Percentiles rank a stretch among this genome's conserved stretches.
phyloP scores from a whole-genome alignment of 1,140 invertebrate species.

The Adelges cooleyi region DNA sequence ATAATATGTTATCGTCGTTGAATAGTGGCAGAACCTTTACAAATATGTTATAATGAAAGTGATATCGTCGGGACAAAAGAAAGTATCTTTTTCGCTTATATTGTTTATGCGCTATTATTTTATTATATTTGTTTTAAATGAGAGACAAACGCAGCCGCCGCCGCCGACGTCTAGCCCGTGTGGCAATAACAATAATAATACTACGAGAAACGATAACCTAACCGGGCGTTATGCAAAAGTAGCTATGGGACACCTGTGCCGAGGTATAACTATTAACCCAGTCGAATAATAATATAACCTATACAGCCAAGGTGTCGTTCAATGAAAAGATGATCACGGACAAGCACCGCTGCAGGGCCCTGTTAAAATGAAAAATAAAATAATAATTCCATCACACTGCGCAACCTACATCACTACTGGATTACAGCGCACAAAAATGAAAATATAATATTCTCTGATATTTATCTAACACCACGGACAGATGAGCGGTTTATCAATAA shows the following conservation, averaged over 20 bases:
- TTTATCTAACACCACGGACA: too few species aligned
- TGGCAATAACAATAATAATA: background rate
- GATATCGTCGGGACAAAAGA: background rate
- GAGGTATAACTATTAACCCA: background rate
- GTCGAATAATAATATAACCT: too few species aligned
- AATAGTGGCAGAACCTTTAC: conserved; percentile 7
- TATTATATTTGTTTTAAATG: background rate
- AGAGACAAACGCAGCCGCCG: background rate
- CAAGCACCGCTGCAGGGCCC: background rate
- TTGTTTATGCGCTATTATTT: background rate
- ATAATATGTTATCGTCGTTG: too few species aligned
- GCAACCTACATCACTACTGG: conserved; percentile 15
- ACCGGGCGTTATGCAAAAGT: conserved; percentile 1
- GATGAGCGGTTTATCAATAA: too few species aligned
- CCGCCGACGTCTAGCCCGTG: background rate
- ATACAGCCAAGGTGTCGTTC: too few species aligned
- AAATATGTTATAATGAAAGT: conserved; percentile 11
- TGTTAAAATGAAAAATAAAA: background rate
- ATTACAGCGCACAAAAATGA: conserved; percentile 15
- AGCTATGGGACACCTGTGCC: background rate
- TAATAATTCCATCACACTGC: background rate
- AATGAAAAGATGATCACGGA: background rate
- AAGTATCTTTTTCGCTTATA: background rate
- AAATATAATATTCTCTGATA: too few species aligned
- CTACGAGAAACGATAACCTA: background rate